A percentile compares a stretch with the other conserved stretches of the same genome.
Conservation (phyloP, 2,113 vertebrate species). For the Mobula birostris region DNA sequence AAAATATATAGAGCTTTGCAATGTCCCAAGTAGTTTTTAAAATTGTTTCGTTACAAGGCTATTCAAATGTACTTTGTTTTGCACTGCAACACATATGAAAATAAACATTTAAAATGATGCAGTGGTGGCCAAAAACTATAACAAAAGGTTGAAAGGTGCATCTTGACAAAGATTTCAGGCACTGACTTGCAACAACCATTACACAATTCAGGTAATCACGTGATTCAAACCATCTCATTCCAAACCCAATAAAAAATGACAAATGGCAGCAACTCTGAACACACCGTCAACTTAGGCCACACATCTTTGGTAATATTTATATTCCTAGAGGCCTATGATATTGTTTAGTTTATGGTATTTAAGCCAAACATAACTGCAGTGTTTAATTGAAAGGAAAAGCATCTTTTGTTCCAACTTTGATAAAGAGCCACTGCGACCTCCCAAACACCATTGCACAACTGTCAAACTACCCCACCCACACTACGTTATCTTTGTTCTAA, state of each 20-base stretch:
- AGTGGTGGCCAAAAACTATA: neutral
- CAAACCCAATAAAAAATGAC: neutral
- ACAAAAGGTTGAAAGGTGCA: neutral
- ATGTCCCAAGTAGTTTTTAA: neutral
- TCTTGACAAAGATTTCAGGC: neutral
- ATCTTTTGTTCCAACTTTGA: neutral
- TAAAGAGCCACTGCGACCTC: neutral
- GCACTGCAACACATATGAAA: neutral
- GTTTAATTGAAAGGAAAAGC: neutral
- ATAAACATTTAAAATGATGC: neutral
- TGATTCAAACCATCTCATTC: too few relatives aligned
- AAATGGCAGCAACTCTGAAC: neutral
- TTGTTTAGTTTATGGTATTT: neutral
- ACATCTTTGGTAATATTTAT: neutral
- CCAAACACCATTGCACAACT: too few relatives aligned
- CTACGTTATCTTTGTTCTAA: neutral
- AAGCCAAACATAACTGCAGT: neutral
- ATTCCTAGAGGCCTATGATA: neutral
- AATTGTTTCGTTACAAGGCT: neutral
- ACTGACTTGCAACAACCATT: neutral
- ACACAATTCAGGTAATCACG: too few relatives aligned
- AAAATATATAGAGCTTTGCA: neutral
- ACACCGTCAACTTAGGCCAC: neutral
- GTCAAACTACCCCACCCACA: neutral
- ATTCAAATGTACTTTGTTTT: neutral